Base-by-base conservation (phyloP, 2,888 invertebrate species). In the Crioceris asparagi region DNA sequence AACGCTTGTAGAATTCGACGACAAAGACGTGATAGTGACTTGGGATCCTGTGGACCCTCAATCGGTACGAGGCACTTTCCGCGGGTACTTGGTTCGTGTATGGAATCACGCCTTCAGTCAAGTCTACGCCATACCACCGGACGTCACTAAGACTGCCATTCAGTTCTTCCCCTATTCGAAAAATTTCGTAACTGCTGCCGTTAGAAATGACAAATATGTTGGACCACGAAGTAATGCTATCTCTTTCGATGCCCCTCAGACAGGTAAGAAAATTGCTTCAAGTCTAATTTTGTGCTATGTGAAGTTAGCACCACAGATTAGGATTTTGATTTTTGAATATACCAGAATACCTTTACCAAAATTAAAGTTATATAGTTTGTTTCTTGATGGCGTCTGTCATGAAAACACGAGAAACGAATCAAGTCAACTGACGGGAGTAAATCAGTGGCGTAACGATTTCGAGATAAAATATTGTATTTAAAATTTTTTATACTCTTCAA, bases 161-260 rank as follows among this genome's bases (percentile, higher is more conserved):
- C 54, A 57, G 34, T 59, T 57, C 37, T 57, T 57, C 31, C 59
- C 59, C 2, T 57, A 49, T 45, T 59, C 59, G 4, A 56, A 50
- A 41, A 59, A 59, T 36, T 57, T 59, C 38, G 50, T 59, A 4
- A 57, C 57, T 4, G 57, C 56, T 2, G 52, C 57, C 10, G 57
- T 50, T 7, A 46, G 57, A 18, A 59, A 59, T 36, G 56, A 59
- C 34, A 57, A 57, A 41, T 59, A 56, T 37, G 54, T 59, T 4
- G 59, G 59, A 3, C 59, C 57, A 2, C 51, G 55, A n/a, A 57
- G 57, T 37, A 46, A 46, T 8, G 54, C 57, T 5, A 47, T 59
- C 21, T 53, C 50, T 32, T 59, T 59, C 30, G 56, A 57, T 41
- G 59, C 59, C 2, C 59, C 59, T 2, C 57, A 57, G 48, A 55